A percentile compares a stretch with the other conserved stretches of the same genome.
These are phyloP conservation scores for Zootermopsis nevadensis DNA, from an alignment of 2,888 invertebrate species.

Conservation along the genomic window DNA sequence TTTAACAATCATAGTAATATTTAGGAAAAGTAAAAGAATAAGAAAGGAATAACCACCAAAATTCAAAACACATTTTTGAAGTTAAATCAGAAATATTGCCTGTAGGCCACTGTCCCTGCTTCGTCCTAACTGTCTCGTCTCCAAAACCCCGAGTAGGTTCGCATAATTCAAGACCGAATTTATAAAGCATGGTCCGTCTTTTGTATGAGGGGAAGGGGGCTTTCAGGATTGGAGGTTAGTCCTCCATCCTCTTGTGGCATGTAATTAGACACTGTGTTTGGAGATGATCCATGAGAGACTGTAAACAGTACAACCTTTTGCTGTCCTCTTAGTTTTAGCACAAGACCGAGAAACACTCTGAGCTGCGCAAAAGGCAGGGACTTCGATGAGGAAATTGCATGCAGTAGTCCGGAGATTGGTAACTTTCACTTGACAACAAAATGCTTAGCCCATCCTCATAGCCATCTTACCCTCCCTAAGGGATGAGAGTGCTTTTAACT, in stretches of 20 bases:
- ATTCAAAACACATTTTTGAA: background rate
- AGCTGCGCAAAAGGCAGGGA: conserved; percentile 1
- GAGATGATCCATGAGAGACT: background rate
- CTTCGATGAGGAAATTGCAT: conserved; percentile 25
- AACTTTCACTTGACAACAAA: conserved; percentile 24
- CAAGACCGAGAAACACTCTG: conserved; percentile 10
- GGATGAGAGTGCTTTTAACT: conserved; percentile 21
- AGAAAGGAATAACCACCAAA: background rate
- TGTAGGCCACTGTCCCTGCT: no score
- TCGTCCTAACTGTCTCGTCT: no score
- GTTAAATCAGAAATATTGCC: background rate
- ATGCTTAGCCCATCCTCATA: background rate
- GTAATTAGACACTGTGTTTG: conserved; percentile 11
- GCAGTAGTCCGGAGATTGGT: conserved; percentile 32
- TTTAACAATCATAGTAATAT: no score
- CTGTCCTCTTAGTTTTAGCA: background rate
- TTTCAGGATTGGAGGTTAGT: background rate
- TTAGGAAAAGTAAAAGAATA: no score
- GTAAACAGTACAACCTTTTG: background rate
- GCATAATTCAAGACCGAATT: background rate
- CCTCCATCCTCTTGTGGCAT: background rate
- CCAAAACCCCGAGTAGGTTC: background rate
- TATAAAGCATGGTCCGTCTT: background rate
- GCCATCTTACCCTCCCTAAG: background rate
- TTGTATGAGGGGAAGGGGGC: background rate